Conservation (phyloP, 2,888 invertebrate genomes). For the Ophion ventricosus region DNA sequence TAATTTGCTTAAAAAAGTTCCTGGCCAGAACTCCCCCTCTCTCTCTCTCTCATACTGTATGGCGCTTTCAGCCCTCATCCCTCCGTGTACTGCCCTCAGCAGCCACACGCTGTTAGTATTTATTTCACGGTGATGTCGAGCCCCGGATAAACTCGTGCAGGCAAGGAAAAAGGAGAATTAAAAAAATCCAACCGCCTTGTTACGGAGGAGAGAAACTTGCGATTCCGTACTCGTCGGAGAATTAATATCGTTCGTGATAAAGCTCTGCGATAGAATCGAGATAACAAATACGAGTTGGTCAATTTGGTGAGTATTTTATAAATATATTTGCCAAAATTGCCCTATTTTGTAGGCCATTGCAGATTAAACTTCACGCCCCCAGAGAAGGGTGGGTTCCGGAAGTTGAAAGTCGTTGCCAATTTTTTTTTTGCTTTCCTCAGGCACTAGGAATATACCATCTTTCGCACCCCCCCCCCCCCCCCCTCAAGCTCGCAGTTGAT, state of each 20-base stretch:
- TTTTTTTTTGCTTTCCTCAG: too few species aligned
- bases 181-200: slow-evolving; percentile 47
- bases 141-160: slow-evolving; percentile 58
- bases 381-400: too few species aligned
- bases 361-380: too few species aligned
- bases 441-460: too few species aligned
- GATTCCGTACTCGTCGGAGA: slow-evolving; percentile 32
- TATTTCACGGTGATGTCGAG: slow-evolving; percentile 64
- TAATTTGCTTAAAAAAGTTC: slow-evolving; percentile 81
- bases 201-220: slow-evolving; percentile 36
- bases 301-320: not conserved
- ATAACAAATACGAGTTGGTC: slow-evolving; percentile 1
- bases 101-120: slow-evolving; percentile 65
- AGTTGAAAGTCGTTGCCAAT: too few species aligned
- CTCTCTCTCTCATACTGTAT: slow-evolving; percentile 43
- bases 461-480: too few species aligned
- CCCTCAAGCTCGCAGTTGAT: too few species aligned
- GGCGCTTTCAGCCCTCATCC: slow-evolving; percentile 42
- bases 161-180: slow-evolving; percentile 36
- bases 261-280: slow-evolving; percentile 13
- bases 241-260: slow-evolving; percentile 42
- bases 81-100: slow-evolving; percentile 61
- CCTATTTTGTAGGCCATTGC: too few species aligned
- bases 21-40: slow-evolving; percentile 66
- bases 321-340: not conserved